phyloP scores from a whole-genome alignment of 2,888 invertebrate genomes.

The Hoplodrina ambigua region DNA sequence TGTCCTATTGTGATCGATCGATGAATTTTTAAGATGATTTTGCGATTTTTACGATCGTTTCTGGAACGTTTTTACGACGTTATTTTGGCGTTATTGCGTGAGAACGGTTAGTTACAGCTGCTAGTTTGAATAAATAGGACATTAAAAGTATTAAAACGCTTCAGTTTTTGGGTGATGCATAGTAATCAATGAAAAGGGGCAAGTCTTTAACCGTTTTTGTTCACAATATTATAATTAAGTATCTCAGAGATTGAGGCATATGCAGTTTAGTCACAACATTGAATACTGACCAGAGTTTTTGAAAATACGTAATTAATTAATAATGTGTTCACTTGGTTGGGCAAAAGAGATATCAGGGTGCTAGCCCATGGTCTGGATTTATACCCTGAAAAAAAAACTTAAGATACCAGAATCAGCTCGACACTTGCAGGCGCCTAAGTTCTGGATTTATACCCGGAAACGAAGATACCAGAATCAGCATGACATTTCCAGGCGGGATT shows the following conservation, averaged over 20 bases:
- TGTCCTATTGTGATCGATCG: conserved; percentile 85
- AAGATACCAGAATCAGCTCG: too few relatives aligned
- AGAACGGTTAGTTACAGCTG: conserved; percentile 78
- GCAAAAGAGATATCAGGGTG: too few relatives aligned
- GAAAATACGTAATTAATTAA: too few relatives aligned
- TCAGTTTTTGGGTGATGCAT: conserved; percentile 40
- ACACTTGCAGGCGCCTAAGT: too few relatives aligned
- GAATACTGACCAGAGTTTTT: not conserved
- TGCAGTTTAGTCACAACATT: not conserved
- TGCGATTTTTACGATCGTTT: conserved; percentile 87
- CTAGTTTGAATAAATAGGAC: conserved; percentile 57
- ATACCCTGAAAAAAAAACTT: too few relatives aligned
- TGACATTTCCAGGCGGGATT: too few relatives aligned
- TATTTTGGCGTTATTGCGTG: conserved; percentile 80
- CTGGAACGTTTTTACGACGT: conserved; percentile 78
- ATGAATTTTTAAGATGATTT: conserved; percentile 87
- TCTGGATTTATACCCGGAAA: too few relatives aligned
- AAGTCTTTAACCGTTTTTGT: conserved; percentile 2
- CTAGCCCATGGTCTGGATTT: too few relatives aligned
- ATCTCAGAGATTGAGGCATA: not conserved
- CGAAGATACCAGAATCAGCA: too few relatives aligned
- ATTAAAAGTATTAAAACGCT: conserved; percentile 42
- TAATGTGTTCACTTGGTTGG: too few relatives aligned
- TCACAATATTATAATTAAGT: not conserved
- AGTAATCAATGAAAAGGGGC: conserved; percentile 22